Evolutionary conservation across 1,140 invertebrate genomes (phyloP), one percentile per base, ranked within the genome.

Genomic region (Drosophila willistoni): DNA sequence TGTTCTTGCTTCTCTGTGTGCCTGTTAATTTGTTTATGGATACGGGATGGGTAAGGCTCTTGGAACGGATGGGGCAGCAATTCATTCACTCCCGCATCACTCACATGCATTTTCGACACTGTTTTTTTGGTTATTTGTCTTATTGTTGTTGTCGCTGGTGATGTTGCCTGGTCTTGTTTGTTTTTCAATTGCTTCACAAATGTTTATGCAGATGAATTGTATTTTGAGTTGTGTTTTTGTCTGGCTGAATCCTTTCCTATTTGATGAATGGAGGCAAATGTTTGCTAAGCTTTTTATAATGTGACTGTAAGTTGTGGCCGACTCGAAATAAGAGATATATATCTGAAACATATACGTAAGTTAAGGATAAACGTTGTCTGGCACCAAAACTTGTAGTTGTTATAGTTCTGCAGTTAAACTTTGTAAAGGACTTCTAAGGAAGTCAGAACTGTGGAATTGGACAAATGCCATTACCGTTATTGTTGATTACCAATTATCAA

Each of bases 151-250:
- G 73, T 51, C 63, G 44, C 56, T 71, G 63, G 47, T 61, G 17
- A 51, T 51, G 44, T 51, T 51, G 44, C 44, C 17, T 51, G 68
- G 60, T 68, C 66, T 57, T 79, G 76, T 86, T 86, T 82, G 79
- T 73, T 77, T 80, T 87, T 87, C 79, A 87, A 87, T 87, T 79
- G 83, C 83, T 86, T 55, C 82, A 82, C 79, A 86, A 87, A 87
- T 87, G 83, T 87, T 87, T 87, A 87, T 87, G 83, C 83, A 87
- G 83, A 83, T 87, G 84, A 83, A 87, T 87, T 87, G 84, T 87
- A 73, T 87, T 87, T 89, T 81, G 79, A 83, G 73, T 80, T 89
- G 77, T 72, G 73, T 87, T 77, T 83, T 78, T 61, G 79, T 83
- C 84, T 82, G 68, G 34, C 59, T 84, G 51, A 25, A 55, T 75